Percentiles rank a stretch among this genome's conserved stretches.
These are phyloP conservation scores for Ips typographus DNA, from an alignment of 1,140 invertebrate genomes.

Conservation along the genomic window DNA sequence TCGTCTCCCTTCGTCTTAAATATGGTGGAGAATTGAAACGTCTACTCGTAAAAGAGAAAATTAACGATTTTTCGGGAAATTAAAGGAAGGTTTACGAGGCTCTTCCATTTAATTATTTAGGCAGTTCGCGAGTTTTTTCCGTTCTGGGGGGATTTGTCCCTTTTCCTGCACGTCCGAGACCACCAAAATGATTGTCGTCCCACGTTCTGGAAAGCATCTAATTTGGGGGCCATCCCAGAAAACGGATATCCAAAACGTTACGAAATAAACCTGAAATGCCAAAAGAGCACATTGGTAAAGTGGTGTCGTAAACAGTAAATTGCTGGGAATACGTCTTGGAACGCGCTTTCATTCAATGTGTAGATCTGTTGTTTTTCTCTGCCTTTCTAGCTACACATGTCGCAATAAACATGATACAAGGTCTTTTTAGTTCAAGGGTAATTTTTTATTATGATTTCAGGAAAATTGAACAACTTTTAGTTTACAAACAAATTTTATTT, in stretches of 20 bases:
- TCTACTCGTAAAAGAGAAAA: slow-evolving; percentile 33
- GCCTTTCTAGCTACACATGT: slow-evolving; percentile 20
- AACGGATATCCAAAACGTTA: slow-evolving; percentile 9
- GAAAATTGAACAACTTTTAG: no score
- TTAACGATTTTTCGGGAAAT: slow-evolving; percentile 23
- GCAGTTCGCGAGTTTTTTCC: no score
- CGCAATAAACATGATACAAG: slow-evolving; percentile 24
- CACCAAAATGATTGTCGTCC: background rate
- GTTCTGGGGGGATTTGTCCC: no score
- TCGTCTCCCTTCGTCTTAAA: slow-evolving; percentile 12
- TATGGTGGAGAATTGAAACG: slow-evolving; percentile 31
- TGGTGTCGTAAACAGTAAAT: slow-evolving; percentile 45
- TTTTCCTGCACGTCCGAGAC: background rate
- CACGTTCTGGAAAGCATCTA: slow-evolving; percentile 9
- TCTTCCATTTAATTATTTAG: slow-evolving; percentile 1
- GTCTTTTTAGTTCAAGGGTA: slow-evolving; percentile 3
- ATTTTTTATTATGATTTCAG: background rate
- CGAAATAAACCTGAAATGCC: slow-evolving; percentile 25
- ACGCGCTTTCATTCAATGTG: slow-evolving; percentile 35
- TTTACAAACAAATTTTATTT: no score
- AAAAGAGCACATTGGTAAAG: slow-evolving; percentile 35
- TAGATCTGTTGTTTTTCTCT: slow-evolving; percentile 32
- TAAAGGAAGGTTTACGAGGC: slow-evolving; percentile 5
- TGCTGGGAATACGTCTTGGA: slow-evolving; percentile 42
- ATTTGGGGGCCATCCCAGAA: slow-evolving; percentile 5